Evolutionary conservation across 2,113 vertebrate genomes (phyloP), one percentile per base, ranked within the genome.

Genomic region (Python bivittatus): DNA sequence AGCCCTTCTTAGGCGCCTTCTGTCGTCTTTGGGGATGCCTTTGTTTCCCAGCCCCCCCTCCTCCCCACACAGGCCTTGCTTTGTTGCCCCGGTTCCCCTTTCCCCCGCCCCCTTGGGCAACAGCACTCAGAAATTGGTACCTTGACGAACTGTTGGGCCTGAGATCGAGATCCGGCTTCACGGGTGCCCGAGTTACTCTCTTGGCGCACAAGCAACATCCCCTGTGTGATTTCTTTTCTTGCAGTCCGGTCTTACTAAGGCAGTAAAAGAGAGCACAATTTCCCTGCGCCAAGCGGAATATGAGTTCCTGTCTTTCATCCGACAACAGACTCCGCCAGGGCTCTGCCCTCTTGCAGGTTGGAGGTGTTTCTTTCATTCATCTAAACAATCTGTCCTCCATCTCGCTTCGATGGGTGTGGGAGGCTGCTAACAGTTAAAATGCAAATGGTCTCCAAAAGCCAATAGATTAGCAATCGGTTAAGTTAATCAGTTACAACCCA

Each of bases 281-380:
- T 98, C 98, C 0, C 89, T 99, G 95, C 98, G 99, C 96, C 98
- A 99, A 93, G 99, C 99, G 0, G 99, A 99, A 95, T 99, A 99
- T 0, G 99, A 99, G 96, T 99, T 99, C 93, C 98, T 99, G 94
- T 99, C 99, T 88, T 99, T 99, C 23, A 93, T 99, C 91, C 97
- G 99, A 4, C 98, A 99, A 93, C 98, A 99, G 97, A 99, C 99
- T 0, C 99, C 99, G 0, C 98, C 99, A 0, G 99, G 99, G 53
- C 98, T 99, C 92, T 99, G 99, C 96, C 99, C 99, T 0, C 98
- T 99, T 0, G 99, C 99, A 96, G 99, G 99, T 99, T 97, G 97
- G 95, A 90, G n/a, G 13, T 15, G 42, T 3, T 27, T 12, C 29
- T 9, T 23, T 48, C 10, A n/a, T 13, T n/a, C 1, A 1, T 60